A percentile compares a stretch with the other conserved stretches of the same genome.
phyloP scores from a whole-genome alignment of 1,140 invertebrate species.

The Rhagoletis zephyria region DNA sequence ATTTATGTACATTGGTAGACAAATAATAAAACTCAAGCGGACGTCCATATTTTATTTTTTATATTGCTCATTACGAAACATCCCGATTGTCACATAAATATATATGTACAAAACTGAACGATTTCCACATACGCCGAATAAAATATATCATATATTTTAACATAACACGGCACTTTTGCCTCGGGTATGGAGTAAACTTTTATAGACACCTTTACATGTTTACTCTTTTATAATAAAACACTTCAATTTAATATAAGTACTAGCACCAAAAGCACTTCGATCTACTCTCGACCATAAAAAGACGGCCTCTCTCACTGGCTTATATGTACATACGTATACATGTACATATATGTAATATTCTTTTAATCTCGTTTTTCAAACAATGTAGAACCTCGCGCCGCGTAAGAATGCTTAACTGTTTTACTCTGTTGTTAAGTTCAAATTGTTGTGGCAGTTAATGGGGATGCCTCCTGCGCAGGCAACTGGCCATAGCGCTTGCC shows the following conservation, averaged over 20 bases:
- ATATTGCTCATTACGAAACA: background rate
- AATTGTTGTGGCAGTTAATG: slow-evolving; percentile 29
- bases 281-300: slow-evolving; percentile 1
- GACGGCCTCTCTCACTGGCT: background rate
- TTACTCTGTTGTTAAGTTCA: slow-evolving; percentile 30
- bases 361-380: slow-evolving; percentile 24
- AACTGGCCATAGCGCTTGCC: background rate
- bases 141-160: background rate
- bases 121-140: background rate
- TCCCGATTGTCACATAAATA: background rate
- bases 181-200: background rate
- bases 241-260: background rate
- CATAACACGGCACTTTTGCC: background rate
- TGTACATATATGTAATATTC: background rate
- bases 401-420: slow-evolving; percentile 10
- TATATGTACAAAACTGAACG: background rate
- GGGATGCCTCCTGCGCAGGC: slow-evolving; percentile 8
- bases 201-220: background rate
- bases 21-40: background rate
- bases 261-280: background rate
- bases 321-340: too few species aligned
- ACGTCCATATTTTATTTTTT: background rate
- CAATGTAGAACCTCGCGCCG: background rate
- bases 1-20: background rate
- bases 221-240: slow-evolving; percentile 5